Base-by-base conservation (phyloP, 2,113 vertebrate genomes). In the Esox niger region DNA sequence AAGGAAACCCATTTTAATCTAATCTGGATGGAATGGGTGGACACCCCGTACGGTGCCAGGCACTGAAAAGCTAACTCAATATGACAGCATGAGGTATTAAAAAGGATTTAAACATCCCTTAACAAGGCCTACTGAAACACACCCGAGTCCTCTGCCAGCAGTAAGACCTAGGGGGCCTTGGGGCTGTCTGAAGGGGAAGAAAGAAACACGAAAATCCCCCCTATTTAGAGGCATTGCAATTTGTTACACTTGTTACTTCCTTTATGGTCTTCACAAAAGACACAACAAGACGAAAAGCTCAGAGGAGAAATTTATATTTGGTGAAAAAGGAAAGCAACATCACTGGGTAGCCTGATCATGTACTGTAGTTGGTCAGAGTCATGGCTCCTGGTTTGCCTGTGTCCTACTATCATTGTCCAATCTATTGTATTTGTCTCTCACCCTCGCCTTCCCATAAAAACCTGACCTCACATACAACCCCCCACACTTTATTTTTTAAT, bases 191-290 rank as follows among this genome's bases (percentile, higher is more conserved):
- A 26, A 15, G 54, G 6, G 54, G 15, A 38, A 9, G 23, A 56
- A 4, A 56, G 23, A 27, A 26, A 15, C 54, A 56, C 9, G 52
- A 55, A 10, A 55, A 26, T 21, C 23, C 26, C 7, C 54, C 54
- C 23, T 4, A 27, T 56, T 56, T 10, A 56, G 7, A 23, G 23
- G 54, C 25, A 57, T 26, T 57, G 9, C 8, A 17, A 57, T 57
- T 57, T 1, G 55, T 57, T 29, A 26, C 55, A 57, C 55, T 57
- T 15, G 26, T 27, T 57, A 57, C 26, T 21, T 17, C 55, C 4
- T 57, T 15, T 57, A 29, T 27, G 55, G 10, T 57, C 25, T 27
- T 57, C 54, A 27, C 54, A 56, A 57, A 57, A 57, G 25, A 56
- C 54, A 13, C 23, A 27, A 56, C 25, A 27, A 9, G 11, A 20